Percentiles rank a stretch among this genome's conserved stretches.
These are phyloP conservation scores for Actenoides lindsayi DNA, from an alignment of 2,113 vertebrate genomes.

Conservation along the genomic window DNA sequence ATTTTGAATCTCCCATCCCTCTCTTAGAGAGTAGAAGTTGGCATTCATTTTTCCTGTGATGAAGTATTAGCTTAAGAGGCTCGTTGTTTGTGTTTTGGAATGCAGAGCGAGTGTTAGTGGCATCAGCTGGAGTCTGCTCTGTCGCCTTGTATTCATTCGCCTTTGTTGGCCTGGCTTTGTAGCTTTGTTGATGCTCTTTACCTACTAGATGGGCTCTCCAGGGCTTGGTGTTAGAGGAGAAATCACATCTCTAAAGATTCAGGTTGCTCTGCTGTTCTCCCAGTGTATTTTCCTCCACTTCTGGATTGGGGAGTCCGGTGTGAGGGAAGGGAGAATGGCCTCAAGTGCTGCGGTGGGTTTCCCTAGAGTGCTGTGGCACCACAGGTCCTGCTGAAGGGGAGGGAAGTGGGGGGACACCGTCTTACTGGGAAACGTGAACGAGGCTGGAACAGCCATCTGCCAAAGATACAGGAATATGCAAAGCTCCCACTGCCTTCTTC, in stretches of 20 bases:
- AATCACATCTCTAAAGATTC: not conserved
- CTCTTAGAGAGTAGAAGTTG: not conserved
- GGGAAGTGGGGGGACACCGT: not conserved
- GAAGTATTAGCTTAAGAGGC: constrained; percentile 12
- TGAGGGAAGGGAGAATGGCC: not conserved
- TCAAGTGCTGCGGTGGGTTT: not conserved
- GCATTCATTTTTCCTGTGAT: constrained; percentile 4
- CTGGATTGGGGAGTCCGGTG: not conserved
- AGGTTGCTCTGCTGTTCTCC: not conserved
- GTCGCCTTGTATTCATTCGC: not conserved
- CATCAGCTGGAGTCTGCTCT: not conserved
- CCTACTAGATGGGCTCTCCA: not conserved
- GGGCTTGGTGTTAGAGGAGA: not conserved
- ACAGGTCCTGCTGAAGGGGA: not conserved
- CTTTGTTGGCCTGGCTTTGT: not conserved
- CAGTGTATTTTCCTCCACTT: not conserved
- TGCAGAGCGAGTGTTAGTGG: not conserved
- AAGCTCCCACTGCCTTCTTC: constrained; percentile 48
- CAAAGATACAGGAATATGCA: constrained; percentile 76
- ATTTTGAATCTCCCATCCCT: constrained; percentile 15
- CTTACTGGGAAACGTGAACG: not conserved
- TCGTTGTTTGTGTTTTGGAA: not conserved
- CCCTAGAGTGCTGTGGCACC: not conserved
- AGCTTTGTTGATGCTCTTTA: not conserved
- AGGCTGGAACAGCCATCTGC: constrained; percentile 73